phyloP scores from a whole-genome alignment of 2,113 vertebrate species.

The Benitochromis conjunctus region DNA sequence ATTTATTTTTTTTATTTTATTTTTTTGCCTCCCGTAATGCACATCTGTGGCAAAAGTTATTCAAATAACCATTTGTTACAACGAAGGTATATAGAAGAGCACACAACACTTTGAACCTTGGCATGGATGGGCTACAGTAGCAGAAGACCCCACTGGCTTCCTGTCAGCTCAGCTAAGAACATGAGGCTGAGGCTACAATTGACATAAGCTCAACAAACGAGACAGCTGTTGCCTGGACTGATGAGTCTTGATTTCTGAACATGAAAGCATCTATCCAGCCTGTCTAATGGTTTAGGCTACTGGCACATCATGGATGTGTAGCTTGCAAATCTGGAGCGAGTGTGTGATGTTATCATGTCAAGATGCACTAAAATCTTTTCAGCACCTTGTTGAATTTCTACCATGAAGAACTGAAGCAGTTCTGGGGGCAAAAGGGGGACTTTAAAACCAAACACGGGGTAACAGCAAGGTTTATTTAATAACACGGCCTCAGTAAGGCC shows the following conservation, averaged over 20 bases:
- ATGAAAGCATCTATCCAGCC: neutral
- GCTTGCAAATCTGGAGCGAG: neutral
- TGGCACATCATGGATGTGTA: neutral
- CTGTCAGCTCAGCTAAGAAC: neutral
- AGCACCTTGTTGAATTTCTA: neutral
- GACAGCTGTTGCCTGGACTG: neutral
- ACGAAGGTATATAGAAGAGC: neutral
- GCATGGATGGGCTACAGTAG: neutral
- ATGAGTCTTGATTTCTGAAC: neutral
- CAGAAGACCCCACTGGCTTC: neutral
- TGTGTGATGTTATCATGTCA: neutral
- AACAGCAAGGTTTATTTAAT: neutral
- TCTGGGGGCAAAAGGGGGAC: neutral
- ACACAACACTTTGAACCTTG: neutral
- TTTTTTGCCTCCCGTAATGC: neutral
- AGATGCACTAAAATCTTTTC: neutral
- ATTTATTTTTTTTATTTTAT: neutral
- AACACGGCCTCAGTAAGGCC: neutral
- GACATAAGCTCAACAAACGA: neutral
- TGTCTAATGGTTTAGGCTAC: neutral
- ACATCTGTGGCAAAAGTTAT: neutral
- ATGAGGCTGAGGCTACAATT: neutral
- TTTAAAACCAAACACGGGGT: neutral
- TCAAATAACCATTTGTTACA: neutral
- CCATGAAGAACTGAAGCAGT: neutral